Evolutionary conservation across 2,797 vertebrate genomes (phyloP).

Genomic region (Xiphorhynchus erythropygius): DNA sequence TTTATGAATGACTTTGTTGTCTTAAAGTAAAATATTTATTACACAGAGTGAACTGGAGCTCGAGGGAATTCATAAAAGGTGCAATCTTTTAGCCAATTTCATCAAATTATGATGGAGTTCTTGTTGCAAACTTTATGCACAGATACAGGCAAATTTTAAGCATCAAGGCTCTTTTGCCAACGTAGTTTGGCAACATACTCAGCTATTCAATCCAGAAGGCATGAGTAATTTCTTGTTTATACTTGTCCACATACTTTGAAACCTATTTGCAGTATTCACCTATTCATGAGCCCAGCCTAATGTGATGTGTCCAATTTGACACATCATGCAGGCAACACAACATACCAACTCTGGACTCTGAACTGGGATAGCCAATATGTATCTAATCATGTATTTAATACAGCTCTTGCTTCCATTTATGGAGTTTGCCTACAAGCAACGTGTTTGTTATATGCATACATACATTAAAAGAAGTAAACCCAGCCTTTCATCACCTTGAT

Average conservation of each 20-base stretch:
- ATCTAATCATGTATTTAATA: not conserved
- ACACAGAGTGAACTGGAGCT: not conserved
- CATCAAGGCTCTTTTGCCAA: not conserved
- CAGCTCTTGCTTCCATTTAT: not conserved
- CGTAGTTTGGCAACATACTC: not conserved
- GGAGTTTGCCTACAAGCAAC: not conserved
- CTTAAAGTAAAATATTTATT: not conserved
- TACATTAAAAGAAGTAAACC: not conserved
- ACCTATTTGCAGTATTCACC: not conserved
- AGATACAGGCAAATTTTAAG: not conserved
- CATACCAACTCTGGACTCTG: not conserved
- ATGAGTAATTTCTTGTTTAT: slow-evolving; percentile 39
- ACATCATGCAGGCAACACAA: not conserved
- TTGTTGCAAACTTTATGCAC: not conserved
- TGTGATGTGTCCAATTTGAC: not conserved
- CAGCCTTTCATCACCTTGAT: not conserved
- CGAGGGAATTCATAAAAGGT: not conserved
- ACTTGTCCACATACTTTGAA: not conserved
- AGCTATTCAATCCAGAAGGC: not conserved
- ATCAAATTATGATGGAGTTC: not conserved
- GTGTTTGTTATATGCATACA: not conserved
- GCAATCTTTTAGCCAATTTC: not conserved
- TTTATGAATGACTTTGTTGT: not conserved
- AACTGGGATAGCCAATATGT: not conserved
- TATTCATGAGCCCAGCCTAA: not conserved